Conservation (phyloP, 1,140 invertebrate species). For the Drosophila navojoa region DNA sequence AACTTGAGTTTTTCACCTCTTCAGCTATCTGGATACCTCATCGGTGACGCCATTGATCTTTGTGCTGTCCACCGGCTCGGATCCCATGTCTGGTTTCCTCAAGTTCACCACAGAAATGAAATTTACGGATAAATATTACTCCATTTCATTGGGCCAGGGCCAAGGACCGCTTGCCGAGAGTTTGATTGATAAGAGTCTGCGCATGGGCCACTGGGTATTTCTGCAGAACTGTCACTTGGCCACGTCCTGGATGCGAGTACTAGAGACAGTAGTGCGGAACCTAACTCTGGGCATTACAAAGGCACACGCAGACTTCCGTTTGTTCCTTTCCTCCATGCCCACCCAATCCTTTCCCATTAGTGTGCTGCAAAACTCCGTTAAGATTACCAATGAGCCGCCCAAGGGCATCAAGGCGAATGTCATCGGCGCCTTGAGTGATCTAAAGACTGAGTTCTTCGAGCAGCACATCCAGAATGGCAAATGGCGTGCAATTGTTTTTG, state of each 20-base stretch:
- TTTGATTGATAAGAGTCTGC: constrained; percentile 89
- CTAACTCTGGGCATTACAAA: constrained; percentile 87
- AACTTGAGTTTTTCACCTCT: constrained; percentile 22
- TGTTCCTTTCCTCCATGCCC: constrained; percentile 95
- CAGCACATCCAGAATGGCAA: constrained; percentile 88
- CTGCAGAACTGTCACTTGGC: constrained; percentile 96
- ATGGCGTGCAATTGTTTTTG: constrained; percentile 92
- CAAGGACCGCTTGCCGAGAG: constrained; percentile 93
- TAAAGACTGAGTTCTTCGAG: constrained; percentile 92
- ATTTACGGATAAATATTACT: constrained; percentile 90
- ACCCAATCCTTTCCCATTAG: constrained; percentile 94
- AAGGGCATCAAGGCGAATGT: constrained; percentile 93
- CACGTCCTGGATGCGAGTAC: constrained; percentile 93
- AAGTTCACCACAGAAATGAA: constrained; percentile 92
- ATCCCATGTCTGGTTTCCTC: constrained; percentile 92
- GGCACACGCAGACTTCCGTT: constrained; percentile 89
- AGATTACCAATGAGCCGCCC: constrained; percentile 96
- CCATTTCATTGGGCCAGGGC: constrained; percentile 95
- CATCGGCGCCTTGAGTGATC: constrained; percentile 91
- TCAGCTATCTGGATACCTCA: constrained; percentile 89
- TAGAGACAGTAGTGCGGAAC: constrained; percentile 89
- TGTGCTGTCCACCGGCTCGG: constrained; percentile 94
- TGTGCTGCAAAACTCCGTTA: constrained; percentile 95
- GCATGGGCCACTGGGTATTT: constrained; percentile 92
- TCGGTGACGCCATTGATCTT: constrained; percentile 92